These are phyloP conservation scores for Limnephilus rhombicus DNA, from an alignment of 2,888 invertebrate species.

Conservation along the genomic window DNA sequence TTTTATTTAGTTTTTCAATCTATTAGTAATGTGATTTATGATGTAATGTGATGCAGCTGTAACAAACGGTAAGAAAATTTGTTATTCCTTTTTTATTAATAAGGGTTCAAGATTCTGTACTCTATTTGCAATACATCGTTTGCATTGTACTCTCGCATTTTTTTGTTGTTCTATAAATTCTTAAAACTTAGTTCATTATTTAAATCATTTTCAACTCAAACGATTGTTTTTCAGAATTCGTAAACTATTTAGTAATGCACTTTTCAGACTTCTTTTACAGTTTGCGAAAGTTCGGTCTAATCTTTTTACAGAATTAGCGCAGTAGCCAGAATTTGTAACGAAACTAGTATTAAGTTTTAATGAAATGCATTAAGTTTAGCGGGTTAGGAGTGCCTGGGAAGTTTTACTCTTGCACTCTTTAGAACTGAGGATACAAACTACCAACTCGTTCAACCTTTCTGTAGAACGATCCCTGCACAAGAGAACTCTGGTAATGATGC, in stretches of 20 bases:
- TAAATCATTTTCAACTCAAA: background rate
- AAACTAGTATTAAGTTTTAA: constrained; percentile 26
- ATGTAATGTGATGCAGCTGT: too few species aligned
- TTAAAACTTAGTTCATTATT: background rate
- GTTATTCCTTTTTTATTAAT: too few species aligned
- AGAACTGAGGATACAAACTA: background rate
- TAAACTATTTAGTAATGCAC: background rate
- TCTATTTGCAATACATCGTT: too few species aligned
- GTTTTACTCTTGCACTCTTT: background rate
- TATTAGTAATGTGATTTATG: too few species aligned
- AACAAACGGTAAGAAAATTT: too few species aligned
- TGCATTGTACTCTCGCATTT: background rate
- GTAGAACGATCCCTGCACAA: background rate
- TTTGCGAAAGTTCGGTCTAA: background rate
- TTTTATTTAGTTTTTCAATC: too few species aligned
- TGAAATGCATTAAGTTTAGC: constrained; percentile 34
- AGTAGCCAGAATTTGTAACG: constrained; percentile 20
- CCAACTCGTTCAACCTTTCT: background rate
- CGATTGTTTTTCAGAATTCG: background rate
- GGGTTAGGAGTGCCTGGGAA: constrained; percentile 4
- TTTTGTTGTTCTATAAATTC: background rate
- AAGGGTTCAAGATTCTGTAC: too few species aligned
- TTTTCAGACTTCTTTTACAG: background rate
- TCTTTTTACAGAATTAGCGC: background rate
- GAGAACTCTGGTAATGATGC: background rate